These are phyloP conservation scores for Gorsachius goisagi DNA, from an alignment of 2,113 vertebrate genomes.

Conservation along the genomic window DNA sequence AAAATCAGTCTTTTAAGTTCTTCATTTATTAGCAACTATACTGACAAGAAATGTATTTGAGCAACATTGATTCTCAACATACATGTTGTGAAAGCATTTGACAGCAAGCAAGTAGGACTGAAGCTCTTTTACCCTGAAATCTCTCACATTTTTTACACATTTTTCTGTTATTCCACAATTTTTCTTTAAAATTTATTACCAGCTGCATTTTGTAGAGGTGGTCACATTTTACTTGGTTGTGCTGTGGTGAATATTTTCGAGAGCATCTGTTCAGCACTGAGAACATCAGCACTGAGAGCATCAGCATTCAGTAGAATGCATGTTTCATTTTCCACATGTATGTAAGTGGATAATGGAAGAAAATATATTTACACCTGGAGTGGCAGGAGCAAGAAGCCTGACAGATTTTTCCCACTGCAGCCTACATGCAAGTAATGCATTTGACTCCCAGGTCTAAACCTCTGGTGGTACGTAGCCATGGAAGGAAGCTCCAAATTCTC, in stretches of 20 bases:
- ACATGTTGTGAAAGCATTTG: not conserved
- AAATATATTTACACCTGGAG: not conserved
- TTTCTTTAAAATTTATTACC: not conserved
- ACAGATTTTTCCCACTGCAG: not conserved
- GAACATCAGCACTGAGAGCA: no score
- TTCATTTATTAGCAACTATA: not conserved
- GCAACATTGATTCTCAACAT: not conserved
- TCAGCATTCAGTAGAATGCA: not conserved
- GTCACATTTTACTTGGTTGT: not conserved
- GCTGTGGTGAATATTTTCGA: not conserved
- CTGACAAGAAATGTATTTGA: not conserved
- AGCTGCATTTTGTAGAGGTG: not conserved
- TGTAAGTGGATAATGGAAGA: not conserved
- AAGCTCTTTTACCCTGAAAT: not conserved
- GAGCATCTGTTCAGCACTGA: not conserved
- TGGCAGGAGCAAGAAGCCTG: not conserved
- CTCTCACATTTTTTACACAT: not conserved
- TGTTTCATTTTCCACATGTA: not conserved
- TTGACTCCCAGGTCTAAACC: not conserved
- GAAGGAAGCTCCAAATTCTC: not conserved
- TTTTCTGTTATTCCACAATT: not conserved
- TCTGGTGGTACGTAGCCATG: rapidly evolving
- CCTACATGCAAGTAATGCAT: not conserved
- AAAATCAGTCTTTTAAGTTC: not conserved
- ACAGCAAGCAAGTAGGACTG: not conserved